These are phyloP conservation scores for Scarus forsteni DNA, from an alignment of 2,797 vertebrate genomes.

Conservation along the genomic window DNA sequence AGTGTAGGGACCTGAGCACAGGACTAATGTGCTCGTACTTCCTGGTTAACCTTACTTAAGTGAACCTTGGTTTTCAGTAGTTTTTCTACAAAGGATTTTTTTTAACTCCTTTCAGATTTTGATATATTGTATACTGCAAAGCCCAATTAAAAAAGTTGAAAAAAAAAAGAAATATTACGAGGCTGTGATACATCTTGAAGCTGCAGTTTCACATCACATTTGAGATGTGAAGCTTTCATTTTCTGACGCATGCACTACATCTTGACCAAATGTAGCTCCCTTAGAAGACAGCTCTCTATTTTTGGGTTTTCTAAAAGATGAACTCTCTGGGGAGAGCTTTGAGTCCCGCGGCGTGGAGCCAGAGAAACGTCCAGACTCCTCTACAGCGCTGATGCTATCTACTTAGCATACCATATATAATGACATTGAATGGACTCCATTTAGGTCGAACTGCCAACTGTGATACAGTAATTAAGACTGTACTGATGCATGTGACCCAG, in stretches of 20 bases:
- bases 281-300: constrained; percentile 15
- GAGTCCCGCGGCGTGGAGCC: not conserved
- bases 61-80: too few species aligned
- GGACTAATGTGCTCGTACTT: too few species aligned
- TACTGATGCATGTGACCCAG: constrained; percentile 48
- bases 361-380: not conserved
- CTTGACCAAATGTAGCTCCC: constrained; percentile 1
- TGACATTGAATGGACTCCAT: constrained; percentile 9
- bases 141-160: too few species aligned
- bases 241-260: not conserved
- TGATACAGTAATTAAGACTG: constrained; percentile 42
- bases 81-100: too few species aligned
- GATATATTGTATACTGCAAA: too few species aligned
- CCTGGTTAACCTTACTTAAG: too few species aligned
- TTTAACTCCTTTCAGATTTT: too few species aligned
- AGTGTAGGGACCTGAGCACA: too few species aligned
- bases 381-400: not conserved
- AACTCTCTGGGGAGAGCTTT: not conserved
- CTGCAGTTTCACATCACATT: too few species aligned
- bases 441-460: constrained; percentile 38
- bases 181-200: too few species aligned
- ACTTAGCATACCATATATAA: not conserved
- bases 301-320: constrained; percentile 8
- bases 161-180: too few species aligned
- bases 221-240: not conserved